These are phyloP conservation scores for Heliocidaris erythrogramma DNA, from an alignment of 35 echinoderm and acorn worm species.

Conservation along the genomic window DNA sequence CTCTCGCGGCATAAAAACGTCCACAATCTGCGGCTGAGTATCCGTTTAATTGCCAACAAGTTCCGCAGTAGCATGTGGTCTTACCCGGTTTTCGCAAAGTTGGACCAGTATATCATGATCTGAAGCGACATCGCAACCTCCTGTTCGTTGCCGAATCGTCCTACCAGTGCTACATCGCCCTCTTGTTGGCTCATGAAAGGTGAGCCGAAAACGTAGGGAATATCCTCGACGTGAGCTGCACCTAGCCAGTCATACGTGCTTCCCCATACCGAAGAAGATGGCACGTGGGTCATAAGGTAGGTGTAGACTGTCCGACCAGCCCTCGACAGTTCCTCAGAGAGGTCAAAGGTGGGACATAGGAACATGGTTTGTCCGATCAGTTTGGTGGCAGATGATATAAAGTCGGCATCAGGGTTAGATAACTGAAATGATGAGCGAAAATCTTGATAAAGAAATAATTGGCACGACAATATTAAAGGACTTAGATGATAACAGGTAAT, in stretches of 20 bases:
- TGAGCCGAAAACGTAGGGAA: neutral
- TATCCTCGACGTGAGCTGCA: neutral
- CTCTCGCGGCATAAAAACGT: too few species aligned
- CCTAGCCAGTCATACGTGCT: slow-evolving; percentile 15
- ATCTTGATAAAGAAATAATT: too few species aligned
- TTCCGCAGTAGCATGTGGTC: neutral
- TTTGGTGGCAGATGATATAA: neutral
- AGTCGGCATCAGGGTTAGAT: neutral
- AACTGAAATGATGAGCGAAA: neutral
- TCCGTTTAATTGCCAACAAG: neutral
- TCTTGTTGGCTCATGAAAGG: slow-evolving; percentile 11
- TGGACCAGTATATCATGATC: slow-evolving; percentile 44
- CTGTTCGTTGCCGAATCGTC: neutral
- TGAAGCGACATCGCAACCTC: slow-evolving; percentile 25
- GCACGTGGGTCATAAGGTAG: slow-evolving; percentile 52
- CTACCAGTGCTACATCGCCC: neutral
- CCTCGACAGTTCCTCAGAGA: neutral
- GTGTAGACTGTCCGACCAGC: slow-evolving; percentile 2
- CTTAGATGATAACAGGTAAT: too few species aligned
- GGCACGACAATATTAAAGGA: too few species aligned
- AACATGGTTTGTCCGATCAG: slow-evolving; percentile 39
- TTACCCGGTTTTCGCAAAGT: slow-evolving; percentile 63
- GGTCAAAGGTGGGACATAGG: slow-evolving; percentile 33
- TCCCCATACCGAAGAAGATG: slow-evolving; percentile 43
- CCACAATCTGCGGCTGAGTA: too few species aligned